Evolutionary conservation across 2,888 invertebrate species (phyloP).

Genomic region (Drosophila falleni): DNA sequence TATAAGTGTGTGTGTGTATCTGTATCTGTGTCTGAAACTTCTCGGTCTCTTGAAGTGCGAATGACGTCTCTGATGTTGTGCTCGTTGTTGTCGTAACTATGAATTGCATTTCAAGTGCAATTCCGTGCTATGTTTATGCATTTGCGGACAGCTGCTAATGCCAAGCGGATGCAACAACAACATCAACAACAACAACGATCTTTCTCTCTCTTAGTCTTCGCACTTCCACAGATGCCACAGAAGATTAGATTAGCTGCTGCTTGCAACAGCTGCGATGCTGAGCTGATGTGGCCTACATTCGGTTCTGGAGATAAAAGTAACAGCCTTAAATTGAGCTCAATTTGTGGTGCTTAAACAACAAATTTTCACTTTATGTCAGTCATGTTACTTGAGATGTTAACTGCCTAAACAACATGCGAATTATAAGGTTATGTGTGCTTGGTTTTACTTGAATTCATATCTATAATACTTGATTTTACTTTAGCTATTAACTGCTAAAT

Average conservation of each 20-base stretch:
- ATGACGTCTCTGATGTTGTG: conserved; percentile 26
- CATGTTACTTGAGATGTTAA: not conserved
- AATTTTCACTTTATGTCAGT: conserved; percentile 15
- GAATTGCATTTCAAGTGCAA: conserved; percentile 58
- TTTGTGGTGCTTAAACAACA: conserved; percentile 15
- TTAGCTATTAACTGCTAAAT: conserved; percentile 1
- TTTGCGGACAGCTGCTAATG: conserved; percentile 49
- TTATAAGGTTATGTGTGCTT: not conserved
- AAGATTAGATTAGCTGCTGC: conserved; percentile 41
- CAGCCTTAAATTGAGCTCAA: conserved; percentile 16
- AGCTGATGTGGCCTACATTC: conserved; percentile 38
- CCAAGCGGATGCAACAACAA: conserved; percentile 45
- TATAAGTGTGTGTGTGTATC: not conserved
- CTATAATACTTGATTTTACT: not conserved
- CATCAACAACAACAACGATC: conserved; percentile 10
- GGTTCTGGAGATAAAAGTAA: conserved; percentile 3
- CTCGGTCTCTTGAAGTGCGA: conserved; percentile 37
- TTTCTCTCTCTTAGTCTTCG: conserved; percentile 5
- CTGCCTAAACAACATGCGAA: conserved; percentile 2
- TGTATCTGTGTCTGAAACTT: conserved; percentile 27
- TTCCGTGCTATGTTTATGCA: conserved; percentile 53
- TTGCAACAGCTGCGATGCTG: conserved; percentile 29
- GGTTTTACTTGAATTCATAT: not conserved
- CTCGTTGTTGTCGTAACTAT: conserved; percentile 16
- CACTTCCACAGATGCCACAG: conserved; percentile 29